phyloP scores from a whole-genome alignment of 1,140 invertebrate species.

The Piezodorus guildinii region DNA sequence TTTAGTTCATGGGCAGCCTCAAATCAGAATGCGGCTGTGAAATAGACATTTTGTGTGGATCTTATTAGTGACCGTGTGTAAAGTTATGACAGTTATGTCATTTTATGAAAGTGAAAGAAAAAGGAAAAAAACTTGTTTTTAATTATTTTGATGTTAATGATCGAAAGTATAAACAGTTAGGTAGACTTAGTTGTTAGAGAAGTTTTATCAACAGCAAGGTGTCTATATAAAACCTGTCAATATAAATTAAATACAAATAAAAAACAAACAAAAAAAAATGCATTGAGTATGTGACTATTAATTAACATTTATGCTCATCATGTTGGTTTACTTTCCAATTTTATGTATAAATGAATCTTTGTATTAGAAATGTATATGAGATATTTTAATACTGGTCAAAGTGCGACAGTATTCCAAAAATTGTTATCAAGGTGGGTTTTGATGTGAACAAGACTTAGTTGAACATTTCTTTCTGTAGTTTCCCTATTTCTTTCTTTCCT shows the following conservation, averaged over 20 bases:
- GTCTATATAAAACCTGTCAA: conserved; percentile 17
- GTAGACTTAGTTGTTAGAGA: conserved; percentile 25
- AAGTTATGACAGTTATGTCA: conserved; percentile 11
- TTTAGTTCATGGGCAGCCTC: conserved; percentile 80
- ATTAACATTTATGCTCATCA: conserved; percentile 21
- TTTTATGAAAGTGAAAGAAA: conserved; percentile 8
- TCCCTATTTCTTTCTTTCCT: too few relatives aligned
- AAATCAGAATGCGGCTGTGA: conserved; percentile 48
- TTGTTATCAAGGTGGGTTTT: too few relatives aligned
- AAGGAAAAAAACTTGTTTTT: conserved; percentile 5
- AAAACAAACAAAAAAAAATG: conserved; percentile 19
- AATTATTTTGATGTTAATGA: conserved; percentile 18
- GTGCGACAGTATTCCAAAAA: not conserved
- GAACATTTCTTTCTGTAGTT: too few relatives aligned
- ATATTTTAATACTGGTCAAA: conserved; percentile 18
- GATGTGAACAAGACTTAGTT: too few relatives aligned
- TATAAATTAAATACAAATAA: conserved; percentile 17
- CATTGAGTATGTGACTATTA: conserved; percentile 14
- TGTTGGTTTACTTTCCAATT: conserved; percentile 23
- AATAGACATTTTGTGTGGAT: conserved; percentile 23
- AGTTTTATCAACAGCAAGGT: conserved; percentile 20
- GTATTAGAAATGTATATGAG: conserved; percentile 18
- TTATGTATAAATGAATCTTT: conserved; percentile 21
- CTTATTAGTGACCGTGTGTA: conserved; percentile 19
- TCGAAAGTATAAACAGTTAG: conserved; percentile 19